Evolutionary conservation across 2,888 invertebrate species (phyloP).

Genomic region (Augochlorella aurata): DNA sequence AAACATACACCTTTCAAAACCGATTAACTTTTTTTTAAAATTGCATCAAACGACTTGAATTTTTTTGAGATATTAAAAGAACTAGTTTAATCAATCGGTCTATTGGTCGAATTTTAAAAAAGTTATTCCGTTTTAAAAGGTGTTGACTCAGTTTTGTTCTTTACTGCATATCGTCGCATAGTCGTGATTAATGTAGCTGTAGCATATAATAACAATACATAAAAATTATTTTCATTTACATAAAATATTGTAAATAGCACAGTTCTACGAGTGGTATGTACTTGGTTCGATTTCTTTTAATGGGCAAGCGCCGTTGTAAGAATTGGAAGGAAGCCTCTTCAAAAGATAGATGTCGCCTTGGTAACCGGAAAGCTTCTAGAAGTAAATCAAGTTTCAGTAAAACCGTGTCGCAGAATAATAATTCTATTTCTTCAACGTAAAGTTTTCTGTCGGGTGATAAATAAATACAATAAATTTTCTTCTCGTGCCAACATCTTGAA

Average conservation of each 20-base stretch:
- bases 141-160: too few species aligned
- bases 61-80: too few species aligned
- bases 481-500: neutral
- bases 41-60: too few species aligned
- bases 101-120: too few species aligned
- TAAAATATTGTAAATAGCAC: neutral
- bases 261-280: constrained; percentile 5
- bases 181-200: neutral
- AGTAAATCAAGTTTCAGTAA: constrained; percentile 28
- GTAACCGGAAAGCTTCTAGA: constrained; percentile 53
- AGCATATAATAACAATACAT: neutral
- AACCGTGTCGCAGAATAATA: neutral
- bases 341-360: constrained; percentile 51
- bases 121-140: too few species aligned
- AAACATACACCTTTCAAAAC: too few species aligned
- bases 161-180: neutral
- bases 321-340: constrained; percentile 19
- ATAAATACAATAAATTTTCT: constrained; percentile 24
- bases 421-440: neutral
- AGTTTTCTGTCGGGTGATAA: neutral
- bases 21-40: too few species aligned
- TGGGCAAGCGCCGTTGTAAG: constrained; percentile 15
- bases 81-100: too few species aligned
- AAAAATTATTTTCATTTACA: neutral
- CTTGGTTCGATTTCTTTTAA: constrained; percentile 40